Conservation (phyloP, 1,140 invertebrate genomes). For the Aricia agestis region DNA sequence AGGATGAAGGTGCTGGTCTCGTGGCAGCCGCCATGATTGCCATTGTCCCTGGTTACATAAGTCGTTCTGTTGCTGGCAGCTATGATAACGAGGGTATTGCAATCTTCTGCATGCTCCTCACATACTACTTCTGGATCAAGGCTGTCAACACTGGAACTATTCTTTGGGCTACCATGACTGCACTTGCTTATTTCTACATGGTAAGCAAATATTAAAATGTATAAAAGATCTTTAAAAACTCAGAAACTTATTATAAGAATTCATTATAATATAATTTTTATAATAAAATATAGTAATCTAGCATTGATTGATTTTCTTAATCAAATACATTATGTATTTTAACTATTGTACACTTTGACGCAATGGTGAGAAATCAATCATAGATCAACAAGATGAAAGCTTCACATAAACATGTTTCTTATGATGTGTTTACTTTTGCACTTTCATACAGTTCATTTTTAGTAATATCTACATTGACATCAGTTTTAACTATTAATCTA, state of each 20-base stretch:
- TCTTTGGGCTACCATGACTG: slow-evolving; percentile 92
- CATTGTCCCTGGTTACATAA: slow-evolving; percentile 98
- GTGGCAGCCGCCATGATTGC: slow-evolving; percentile 96
- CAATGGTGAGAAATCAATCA: slow-evolving; percentile 43
- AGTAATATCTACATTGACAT: too few species aligned
- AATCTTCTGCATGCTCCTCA: slow-evolving; percentile 98
- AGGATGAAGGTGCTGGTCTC: slow-evolving; percentile 94
- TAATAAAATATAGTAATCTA: too few species aligned
- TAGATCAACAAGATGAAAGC: slow-evolving; percentile 54
- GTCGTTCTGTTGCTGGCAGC: slow-evolving; percentile 96
- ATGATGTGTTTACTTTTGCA: slow-evolving; percentile 55
- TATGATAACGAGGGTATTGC: slow-evolving; percentile 99
- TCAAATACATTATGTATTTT: slow-evolving; percentile 6
- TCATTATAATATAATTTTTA: too few species aligned
- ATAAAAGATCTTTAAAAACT: neutral
- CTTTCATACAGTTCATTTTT: slow-evolving; percentile 49
- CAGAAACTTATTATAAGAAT: too few species aligned
- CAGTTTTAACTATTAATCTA: too few species aligned
- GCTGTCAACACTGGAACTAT: slow-evolving; percentile 97
- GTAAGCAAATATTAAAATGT: slow-evolving; percentile 72
- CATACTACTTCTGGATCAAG: slow-evolving; percentile 99
- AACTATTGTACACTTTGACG: slow-evolving; percentile 17
- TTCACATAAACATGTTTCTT: slow-evolving; percentile 47
- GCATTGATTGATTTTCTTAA: neutral
- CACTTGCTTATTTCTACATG: slow-evolving; percentile 99